phyloP scores from a whole-genome alignment of 2,113 vertebrate genomes.

The Tachysurus fulvidraco region DNA sequence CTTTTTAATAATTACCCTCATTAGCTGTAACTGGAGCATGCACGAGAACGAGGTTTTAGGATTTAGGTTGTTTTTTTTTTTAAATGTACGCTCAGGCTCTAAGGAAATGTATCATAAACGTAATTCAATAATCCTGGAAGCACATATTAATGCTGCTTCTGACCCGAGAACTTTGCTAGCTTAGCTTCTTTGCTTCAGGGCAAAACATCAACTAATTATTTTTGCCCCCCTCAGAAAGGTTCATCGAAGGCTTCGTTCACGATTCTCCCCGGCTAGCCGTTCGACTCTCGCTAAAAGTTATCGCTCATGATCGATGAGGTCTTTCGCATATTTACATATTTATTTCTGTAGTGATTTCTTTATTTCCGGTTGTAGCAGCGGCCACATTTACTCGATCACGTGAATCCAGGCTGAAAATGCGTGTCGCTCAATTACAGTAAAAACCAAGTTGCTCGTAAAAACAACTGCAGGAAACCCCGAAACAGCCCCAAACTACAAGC shows the following conservation, averaged over 20 bases:
- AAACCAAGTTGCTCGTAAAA: conserved; percentile 43
- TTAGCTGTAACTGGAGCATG: conserved; percentile 86
- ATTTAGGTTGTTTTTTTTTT: not conserved
- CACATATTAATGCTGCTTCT: conserved; percentile 77
- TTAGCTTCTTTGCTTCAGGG: too few species aligned
- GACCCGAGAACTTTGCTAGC: conserved; percentile 45
- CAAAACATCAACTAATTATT: too few species aligned
- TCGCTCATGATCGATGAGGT: not conserved
- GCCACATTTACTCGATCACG: conserved; percentile 25
- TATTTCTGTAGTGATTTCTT: not conserved
- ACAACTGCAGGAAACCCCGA: conserved; percentile 66
- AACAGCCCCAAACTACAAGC: conserved; percentile 63
- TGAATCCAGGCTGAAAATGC: conserved; percentile 36
- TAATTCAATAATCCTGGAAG: conserved; percentile 94
- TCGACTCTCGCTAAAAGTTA: not conserved
- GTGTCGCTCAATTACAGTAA: not conserved
- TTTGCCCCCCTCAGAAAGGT: conserved; percentile 26
- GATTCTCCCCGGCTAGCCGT: conserved; percentile 7
- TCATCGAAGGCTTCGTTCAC: conserved; percentile 21
- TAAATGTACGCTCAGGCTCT: conserved; percentile 59
- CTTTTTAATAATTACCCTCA: conserved; percentile 91
- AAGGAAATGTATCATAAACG: conserved; percentile 78
- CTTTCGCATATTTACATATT: not conserved
- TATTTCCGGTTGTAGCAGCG: not conserved
- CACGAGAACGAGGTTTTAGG: conserved; percentile 72